Percentiles rank a stretch among this genome's conserved stretches.
Evolutionary conservation across 2,888 invertebrate genomes (phyloP).

Genomic region (Dysmachus trigonus): DNA sequence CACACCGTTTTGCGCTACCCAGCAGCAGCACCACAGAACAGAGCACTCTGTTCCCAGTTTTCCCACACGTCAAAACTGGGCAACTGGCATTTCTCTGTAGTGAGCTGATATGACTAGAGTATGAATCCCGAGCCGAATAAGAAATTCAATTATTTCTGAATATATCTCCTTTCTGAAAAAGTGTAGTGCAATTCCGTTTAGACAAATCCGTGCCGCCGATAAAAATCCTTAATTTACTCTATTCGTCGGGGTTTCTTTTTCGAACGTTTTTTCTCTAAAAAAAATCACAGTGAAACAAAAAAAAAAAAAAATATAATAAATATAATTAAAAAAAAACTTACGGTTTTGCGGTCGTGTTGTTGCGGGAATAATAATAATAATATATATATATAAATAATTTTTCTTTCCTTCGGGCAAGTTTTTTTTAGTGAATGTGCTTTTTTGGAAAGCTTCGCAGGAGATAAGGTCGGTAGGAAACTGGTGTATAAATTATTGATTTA

Average conservation of each 20-base stretch:
- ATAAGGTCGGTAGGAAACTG: constrained; percentile 14
- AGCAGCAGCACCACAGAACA: too few relatives aligned
- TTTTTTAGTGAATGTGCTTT: constrained; percentile 15
- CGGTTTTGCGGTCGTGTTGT: background rate
- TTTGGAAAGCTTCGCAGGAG: background rate
- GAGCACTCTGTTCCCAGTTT: background rate
- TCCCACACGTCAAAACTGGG: constrained; percentile 5
- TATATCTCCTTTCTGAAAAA: background rate
- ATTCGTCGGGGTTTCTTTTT: background rate
- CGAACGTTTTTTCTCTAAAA: background rate
- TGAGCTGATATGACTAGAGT: constrained; percentile 8
- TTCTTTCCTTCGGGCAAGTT: background rate
- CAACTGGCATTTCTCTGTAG: constrained; percentile 14
- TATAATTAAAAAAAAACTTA: background rate
- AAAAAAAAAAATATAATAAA: background rate
- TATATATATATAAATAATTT: too few relatives aligned
- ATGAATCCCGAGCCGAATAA: constrained; percentile 16
- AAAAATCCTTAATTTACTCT: too few relatives aligned
- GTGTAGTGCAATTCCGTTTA: background rate
- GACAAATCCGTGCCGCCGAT: background rate
- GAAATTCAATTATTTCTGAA: constrained; percentile 10
- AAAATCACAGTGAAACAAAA: too few relatives aligned
- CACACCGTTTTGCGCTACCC: background rate
- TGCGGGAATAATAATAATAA: background rate
- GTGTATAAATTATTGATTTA: constrained; percentile 7